These are phyloP conservation scores for Lagopus leucura DNA, from an alignment of 2,113 vertebrate species.

Conservation along the genomic window DNA sequence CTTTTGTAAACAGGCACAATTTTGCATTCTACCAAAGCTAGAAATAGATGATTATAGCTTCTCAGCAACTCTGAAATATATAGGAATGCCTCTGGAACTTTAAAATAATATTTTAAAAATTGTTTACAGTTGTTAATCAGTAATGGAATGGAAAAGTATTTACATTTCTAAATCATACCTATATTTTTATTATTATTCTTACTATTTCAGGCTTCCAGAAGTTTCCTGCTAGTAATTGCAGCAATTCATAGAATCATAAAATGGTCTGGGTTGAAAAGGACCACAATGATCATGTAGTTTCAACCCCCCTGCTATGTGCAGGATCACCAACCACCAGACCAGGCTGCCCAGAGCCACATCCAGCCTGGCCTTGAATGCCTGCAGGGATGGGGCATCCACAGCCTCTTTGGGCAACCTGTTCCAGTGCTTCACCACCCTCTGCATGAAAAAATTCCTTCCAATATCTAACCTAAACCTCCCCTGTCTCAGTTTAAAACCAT, in stretches of 20 bases:
- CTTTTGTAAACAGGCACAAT: background rate
- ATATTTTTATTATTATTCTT: background rate
- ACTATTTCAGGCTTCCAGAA: slow-evolving; percentile 34
- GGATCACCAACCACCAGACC: too few relatives aligned
- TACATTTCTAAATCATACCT: background rate
- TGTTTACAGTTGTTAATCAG: background rate
- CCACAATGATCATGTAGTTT: too few relatives aligned
- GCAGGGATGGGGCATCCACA: too few relatives aligned
- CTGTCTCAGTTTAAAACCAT: too few relatives aligned
- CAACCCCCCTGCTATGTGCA: too few relatives aligned
- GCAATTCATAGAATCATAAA: background rate
- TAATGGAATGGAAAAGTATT: background rate
- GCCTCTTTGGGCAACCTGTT: too few relatives aligned
- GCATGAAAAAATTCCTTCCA: too few relatives aligned
- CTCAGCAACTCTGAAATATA: background rate
- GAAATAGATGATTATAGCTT: background rate
- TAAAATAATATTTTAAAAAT: background rate
- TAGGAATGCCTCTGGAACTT: background rate
- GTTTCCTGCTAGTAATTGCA: slow-evolving; percentile 31
- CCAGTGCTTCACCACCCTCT: too few relatives aligned
- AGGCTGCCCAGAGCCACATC: too few relatives aligned
- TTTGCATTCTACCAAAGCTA: background rate
- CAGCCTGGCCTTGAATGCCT: too few relatives aligned
- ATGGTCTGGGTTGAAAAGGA: too few relatives aligned
- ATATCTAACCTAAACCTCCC: too few relatives aligned